A percentile compares a stretch with the other conserved stretches of the same genome.
Evolutionary conservation across 2,113 vertebrate genomes (phyloP).

Genomic region (Psittacula cyanocephala): DNA sequence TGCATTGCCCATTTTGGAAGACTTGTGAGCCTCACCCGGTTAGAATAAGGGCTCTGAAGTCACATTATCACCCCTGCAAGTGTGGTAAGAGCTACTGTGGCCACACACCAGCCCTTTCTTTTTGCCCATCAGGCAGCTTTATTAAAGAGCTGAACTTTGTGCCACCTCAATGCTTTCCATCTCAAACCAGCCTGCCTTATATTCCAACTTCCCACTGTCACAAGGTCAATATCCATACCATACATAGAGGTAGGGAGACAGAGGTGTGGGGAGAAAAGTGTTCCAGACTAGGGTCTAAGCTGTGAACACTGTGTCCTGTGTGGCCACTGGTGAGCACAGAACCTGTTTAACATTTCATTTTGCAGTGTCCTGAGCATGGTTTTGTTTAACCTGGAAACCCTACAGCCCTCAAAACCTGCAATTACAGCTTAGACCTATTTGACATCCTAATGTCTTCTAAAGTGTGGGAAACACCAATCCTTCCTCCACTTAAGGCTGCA

Average conservation of each 20-base stretch:
- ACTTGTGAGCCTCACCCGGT: not conserved
- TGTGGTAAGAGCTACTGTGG: not conserved
- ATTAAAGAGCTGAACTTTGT: not conserved
- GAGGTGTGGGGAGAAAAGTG: not conserved
- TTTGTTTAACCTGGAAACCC: not conserved
- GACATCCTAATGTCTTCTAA: not conserved
- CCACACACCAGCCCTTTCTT: not conserved
- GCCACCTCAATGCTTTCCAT: not conserved
- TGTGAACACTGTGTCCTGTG: not conserved
- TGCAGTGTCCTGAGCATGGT: not conserved
- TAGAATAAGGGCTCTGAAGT: not conserved
- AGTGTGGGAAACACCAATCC: not conserved
- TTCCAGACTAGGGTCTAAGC: not conserved
- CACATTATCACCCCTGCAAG: not conserved
- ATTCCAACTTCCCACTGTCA: not conserved
- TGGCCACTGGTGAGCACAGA: not conserved
- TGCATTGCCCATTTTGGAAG: not conserved
- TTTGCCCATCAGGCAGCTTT: not conserved
- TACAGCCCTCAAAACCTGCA: not conserved
- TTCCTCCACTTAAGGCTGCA: not conserved
- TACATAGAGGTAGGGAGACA: not conserved
- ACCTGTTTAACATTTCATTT: not conserved
- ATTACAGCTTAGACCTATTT: not conserved
- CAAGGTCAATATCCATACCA: not conserved
- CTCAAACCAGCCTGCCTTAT: not conserved